Conservation (phyloP, 2,888 invertebrate species). For the Drosophila prolongata region DNA sequence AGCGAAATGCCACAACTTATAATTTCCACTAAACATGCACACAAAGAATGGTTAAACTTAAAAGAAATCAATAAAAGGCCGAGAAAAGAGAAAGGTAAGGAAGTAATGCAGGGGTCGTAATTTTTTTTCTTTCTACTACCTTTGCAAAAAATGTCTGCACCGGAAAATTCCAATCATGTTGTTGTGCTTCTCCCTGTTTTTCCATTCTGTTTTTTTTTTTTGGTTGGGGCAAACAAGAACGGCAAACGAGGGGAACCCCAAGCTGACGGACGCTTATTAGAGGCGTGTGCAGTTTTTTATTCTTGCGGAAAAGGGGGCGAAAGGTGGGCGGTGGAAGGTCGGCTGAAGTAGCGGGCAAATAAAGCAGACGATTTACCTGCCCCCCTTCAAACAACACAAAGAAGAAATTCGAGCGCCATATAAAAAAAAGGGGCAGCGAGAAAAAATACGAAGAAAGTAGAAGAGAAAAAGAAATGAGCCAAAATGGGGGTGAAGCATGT, state of each 20-base stretch:
- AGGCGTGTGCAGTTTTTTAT: slow-evolving; percentile 38
- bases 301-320: not conserved
- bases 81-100: slow-evolving; percentile 32
- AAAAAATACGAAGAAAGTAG: slow-evolving; percentile 1
- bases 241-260: slow-evolving; percentile 24
- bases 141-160: slow-evolving; percentile 74
- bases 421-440: slow-evolving; percentile 21
- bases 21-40: slow-evolving; percentile 39
- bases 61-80: slow-evolving; percentile 62
- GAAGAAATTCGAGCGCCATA: slow-evolving; percentile 69
- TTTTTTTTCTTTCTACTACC: slow-evolving; percentile 36
- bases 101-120: slow-evolving; percentile 60
- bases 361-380: slow-evolving; percentile 79
- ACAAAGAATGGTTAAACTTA: slow-evolving; percentile 32
- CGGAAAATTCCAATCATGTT: slow-evolving; percentile 78
- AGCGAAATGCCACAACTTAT: slow-evolving; percentile 13
- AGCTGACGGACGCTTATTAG: slow-evolving; percentile 66
- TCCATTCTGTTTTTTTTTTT: slow-evolving; percentile 10
- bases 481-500: slow-evolving; percentile 55
- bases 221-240: slow-evolving; percentile 60
- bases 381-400: slow-evolving; percentile 36
- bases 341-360: slow-evolving; percentile 73
- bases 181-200: slow-evolving; percentile 47
- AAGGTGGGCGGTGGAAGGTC: slow-evolving; percentile 15
- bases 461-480: slow-evolving; percentile 2